These are phyloP conservation scores for Oceanites oceanicus DNA, from an alignment of 2,113 vertebrate genomes.

Conservation along the genomic window DNA sequence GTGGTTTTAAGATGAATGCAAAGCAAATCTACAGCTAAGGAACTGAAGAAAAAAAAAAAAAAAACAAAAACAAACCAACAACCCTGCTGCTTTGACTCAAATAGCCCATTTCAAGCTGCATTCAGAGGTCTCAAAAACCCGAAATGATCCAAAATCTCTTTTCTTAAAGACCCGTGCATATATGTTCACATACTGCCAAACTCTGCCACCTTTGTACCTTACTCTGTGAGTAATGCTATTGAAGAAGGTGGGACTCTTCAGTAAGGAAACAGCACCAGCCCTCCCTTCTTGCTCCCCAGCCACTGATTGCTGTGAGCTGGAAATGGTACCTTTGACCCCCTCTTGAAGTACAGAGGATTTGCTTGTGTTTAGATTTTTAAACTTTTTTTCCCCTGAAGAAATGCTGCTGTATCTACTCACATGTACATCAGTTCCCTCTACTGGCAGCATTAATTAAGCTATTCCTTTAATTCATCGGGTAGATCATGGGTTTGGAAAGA, in stretches of 20 bases:
- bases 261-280: background rate
- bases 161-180: background rate
- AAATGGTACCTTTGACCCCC: background rate
- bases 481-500: background rate
- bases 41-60: background rate
- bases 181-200: accelerated
- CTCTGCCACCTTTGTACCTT: background rate
- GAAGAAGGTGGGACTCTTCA: background rate
- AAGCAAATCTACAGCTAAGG: background rate
- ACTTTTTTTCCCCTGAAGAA: background rate
- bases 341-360: background rate
- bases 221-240: background rate
- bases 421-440: constrained; percentile 60
- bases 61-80: background rate
- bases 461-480: constrained; percentile 47
- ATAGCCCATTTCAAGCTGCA: background rate
- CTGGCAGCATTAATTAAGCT: constrained; percentile 59
- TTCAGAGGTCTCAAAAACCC: background rate
- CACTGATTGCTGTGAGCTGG: background rate
- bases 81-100: background rate
- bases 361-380: background rate
- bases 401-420: constrained; percentile 10
- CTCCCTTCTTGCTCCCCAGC: background rate
- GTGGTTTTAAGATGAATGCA: background rate
- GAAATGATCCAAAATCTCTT: background rate